Evolutionary conservation across 2,113 vertebrate genomes (phyloP), one percentile per base, ranked within the genome.

Genomic region (Halichoeres trimaculatus): DNA sequence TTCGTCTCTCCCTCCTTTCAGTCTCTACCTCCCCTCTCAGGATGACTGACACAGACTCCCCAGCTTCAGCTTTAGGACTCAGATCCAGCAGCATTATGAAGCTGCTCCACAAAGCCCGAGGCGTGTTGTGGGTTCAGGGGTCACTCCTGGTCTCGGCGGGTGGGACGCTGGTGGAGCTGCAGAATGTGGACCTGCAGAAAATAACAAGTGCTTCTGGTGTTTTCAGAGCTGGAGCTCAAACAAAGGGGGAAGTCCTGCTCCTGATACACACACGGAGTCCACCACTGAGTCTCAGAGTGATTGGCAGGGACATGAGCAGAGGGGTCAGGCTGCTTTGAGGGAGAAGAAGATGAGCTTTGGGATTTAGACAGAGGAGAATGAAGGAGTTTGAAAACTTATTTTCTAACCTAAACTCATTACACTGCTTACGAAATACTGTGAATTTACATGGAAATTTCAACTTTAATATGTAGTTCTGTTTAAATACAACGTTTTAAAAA

Each of bases 211-310:
- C 48, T 64, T 24, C 65, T 76, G 61, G 57, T 76, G 75, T 68
- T 75, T 53, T 78, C 20, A 69, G 17, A 76, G 77, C 74, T 74
- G 40, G 80, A 85, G 74, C 72, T 61, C 69, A 78, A 87, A 85
- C 83, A 82, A 84, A 85, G 30, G 65, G 38, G 26, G 66, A 0
- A 24, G 60, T 14, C 36, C 34, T 8, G 54, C 80, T 12, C 57
- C 54, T 62, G 24, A 76, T 78, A 85, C n/a, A 73, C 58, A 72
- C 62, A 47, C 14, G 24, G 23, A 30, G n/a, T 61, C 57, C 26
- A 10, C 12, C 17, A 34, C 55, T 74, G 20, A 53, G 61, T 2
- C 51, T 47, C 47, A 20, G n/a, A n/a, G 23, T 85, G 85, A 90
- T 34, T 86, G 87, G 30, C 80, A 83, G 84, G 66, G 23, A 62